These are phyloP conservation scores for Sebastes jordani DNA, from an alignment of 2,797 vertebrate species.

Conservation along the genomic window DNA sequence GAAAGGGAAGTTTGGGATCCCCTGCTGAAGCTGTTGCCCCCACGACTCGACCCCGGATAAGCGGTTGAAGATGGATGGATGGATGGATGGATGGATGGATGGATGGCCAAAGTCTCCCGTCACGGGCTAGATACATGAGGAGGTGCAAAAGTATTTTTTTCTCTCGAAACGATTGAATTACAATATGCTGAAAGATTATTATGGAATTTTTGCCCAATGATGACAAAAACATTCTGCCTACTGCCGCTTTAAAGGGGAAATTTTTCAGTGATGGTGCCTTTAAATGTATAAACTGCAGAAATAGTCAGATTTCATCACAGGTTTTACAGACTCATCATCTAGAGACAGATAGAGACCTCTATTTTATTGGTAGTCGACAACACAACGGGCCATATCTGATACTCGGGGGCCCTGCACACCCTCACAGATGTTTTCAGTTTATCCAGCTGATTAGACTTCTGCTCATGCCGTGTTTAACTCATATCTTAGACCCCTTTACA, in stretches of 20 bases:
- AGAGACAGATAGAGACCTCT: background rate
- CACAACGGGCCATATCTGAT: background rate
- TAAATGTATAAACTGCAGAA: background rate
- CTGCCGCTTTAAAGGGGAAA: background rate
- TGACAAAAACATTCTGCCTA: background rate
- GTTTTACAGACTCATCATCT: constrained; percentile 12
- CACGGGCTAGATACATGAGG: no score
- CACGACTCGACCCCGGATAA: no score
- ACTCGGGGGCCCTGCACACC: background rate
- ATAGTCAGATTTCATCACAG: background rate
- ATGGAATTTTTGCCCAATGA: background rate
- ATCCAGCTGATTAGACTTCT: background rate
- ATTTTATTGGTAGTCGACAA: background rate
- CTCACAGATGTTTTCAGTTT: background rate
- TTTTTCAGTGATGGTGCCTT: background rate
- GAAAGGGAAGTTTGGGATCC: no score
- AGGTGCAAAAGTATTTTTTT: no score
- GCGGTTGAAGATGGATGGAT: no score
- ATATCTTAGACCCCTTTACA: background rate
- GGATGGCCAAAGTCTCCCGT: no score
- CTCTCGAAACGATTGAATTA: no score
- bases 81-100: no score
- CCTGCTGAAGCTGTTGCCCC: no score
- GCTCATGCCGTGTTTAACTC: background rate
- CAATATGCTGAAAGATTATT: background rate